Evolutionary conservation across 2,888 invertebrate species (phyloP), one percentile per base, ranked within the genome.

Genomic region (Carabus problematicus): DNA sequence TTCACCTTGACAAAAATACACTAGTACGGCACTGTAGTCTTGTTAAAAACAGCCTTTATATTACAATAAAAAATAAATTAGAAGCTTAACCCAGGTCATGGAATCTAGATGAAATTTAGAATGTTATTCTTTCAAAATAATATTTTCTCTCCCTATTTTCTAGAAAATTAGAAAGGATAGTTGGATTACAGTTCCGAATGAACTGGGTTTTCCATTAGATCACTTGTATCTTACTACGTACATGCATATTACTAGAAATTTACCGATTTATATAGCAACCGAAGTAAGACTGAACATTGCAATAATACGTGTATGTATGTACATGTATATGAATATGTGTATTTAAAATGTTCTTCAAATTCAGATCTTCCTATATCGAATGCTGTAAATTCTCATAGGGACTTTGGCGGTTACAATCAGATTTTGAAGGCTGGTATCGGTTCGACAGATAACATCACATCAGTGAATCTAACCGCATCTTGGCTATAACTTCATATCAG

Each of bases 391-490:
- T 54, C 61, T 68, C 54, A 68, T 68, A 61, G 60, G 67, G 60
- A 61, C 54, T 41, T 12, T 40, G 61, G 66, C 71, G 70, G 71
- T 59, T 68, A 72, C 73, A 73, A 75, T 74, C 73, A 73, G 72
- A 74, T 74, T 75, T 74, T 73, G 70, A 74, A 73, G 72, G 75
- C 73, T 72, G 73, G 72, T 73, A 74, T 75, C 73, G 73, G 74
- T 73, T 74, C 73, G 72, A 73, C 74, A 74, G 73, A 74, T 73
- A 66, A 62, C 72, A 76, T 77, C 78, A 74, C 79, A 79, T 79
- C 79, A 78, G 75, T 76, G 79, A 79, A 79, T 79, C 79, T 77
- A 78, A 77, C 77, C 79, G 73, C 79, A 79, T 79, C 78, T 74
- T 72, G 73, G 76, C 78, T 74, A 79, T 79, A 79, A 79, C 78